A percentile compares a stretch with the other conserved stretches of the same genome.
Conservation (phyloP, 2,888 invertebrate genomes). For the Gastracanthus pulcherrimus region DNA sequence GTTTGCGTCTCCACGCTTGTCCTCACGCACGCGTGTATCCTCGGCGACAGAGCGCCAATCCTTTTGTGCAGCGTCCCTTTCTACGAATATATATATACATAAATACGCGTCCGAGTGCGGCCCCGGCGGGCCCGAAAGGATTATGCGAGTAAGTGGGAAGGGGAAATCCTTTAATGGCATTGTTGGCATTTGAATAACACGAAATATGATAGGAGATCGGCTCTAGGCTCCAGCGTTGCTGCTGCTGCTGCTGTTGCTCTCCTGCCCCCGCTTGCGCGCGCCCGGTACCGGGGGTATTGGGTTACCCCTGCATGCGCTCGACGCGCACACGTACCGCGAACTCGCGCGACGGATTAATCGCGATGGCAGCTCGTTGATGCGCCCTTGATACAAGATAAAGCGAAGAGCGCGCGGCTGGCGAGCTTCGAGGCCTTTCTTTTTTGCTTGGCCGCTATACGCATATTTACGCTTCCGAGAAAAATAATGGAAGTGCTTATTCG, state of each 20-base stretch:
- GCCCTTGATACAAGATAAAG: slow-evolving; percentile 60
- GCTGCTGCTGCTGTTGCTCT: slow-evolving; percentile 18
- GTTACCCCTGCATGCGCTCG: slow-evolving; percentile 67
- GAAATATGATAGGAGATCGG: slow-evolving; percentile 76
- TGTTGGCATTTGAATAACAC: slow-evolving; percentile 77
- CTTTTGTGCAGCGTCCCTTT: neutral
- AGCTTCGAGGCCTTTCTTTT: neutral
- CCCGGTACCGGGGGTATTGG: slow-evolving; percentile 68
- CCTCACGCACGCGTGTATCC: neutral
- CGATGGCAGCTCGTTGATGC: slow-evolving; percentile 71
- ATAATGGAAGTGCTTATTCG: too few species aligned
- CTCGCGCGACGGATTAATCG: slow-evolving; percentile 71
- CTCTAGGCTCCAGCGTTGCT: slow-evolving; percentile 23
- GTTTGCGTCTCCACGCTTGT: slow-evolving; percentile 4
- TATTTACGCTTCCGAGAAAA: too few species aligned
- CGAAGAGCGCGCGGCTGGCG: neutral
- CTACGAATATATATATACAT: neutral
- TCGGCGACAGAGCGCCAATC: neutral
- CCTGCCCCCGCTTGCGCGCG: neutral
- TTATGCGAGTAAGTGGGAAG: slow-evolving; percentile 19
- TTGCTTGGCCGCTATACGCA: too few species aligned
- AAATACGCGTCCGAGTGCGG: neutral
- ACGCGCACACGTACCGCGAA: slow-evolving; percentile 51
- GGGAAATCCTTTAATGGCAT: slow-evolving; percentile 76
- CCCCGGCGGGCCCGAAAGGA: slow-evolving; percentile 40